Percentiles rank a stretch among this genome's conserved stretches.
Evolutionary conservation across 2,113 vertebrate genomes (phyloP).

Genomic region (Romanogobio albipinnatus): DNA sequence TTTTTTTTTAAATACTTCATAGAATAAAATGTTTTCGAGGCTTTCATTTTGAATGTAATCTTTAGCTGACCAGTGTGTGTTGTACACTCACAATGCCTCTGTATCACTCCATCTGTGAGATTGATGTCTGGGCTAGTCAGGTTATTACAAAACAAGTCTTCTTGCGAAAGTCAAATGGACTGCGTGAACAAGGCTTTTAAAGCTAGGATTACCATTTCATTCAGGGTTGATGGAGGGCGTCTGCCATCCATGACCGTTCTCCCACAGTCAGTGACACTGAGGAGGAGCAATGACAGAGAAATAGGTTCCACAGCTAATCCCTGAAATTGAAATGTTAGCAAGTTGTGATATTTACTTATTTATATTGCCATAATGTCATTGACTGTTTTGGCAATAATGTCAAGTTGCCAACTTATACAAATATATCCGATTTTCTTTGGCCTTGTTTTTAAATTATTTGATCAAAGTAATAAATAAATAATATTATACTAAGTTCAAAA

Average conservation of each 20-base stretch:
- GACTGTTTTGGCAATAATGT: neutral
- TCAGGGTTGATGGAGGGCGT: neutral
- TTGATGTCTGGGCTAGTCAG: neutral
- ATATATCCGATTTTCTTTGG: no score
- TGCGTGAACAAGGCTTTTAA: conserved; percentile 34
- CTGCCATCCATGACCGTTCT: conserved; percentile 25
- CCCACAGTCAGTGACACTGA: neutral
- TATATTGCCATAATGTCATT: neutral
- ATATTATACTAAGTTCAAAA: neutral
- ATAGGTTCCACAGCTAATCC: neutral
- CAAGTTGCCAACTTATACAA: no score
- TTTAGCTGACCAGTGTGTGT: neutral
- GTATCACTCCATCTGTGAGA: neutral
- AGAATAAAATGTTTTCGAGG: neutral
- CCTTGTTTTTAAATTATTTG: neutral
- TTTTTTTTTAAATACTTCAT: neutral
- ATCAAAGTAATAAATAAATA: neutral
- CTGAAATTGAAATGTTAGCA: neutral
- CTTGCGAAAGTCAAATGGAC: conserved; percentile 38
- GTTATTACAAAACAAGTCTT: conserved; percentile 38
- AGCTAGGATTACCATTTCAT: conserved; percentile 35
- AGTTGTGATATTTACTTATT: neutral
- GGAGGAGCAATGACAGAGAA: neutral
- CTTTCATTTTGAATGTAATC: neutral
- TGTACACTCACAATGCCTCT: neutral